A percentile compares a stretch with the other conserved stretches of the same genome.
These are phyloP conservation scores for Adela reaumurella DNA, from an alignment of 2,888 invertebrate species.

Conservation along the genomic window DNA sequence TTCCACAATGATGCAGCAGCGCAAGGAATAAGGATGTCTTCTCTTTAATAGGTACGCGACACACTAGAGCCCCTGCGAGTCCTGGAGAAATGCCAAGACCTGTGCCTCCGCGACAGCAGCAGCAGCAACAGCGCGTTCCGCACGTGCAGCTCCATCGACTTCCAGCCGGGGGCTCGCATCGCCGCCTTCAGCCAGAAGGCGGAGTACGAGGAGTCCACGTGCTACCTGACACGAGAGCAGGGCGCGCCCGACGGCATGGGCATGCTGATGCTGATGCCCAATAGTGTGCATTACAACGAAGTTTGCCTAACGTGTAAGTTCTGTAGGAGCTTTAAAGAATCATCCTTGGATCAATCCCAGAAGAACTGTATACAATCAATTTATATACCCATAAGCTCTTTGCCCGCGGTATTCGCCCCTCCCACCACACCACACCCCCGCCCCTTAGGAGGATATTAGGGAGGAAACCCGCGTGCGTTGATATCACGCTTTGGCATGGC, in stretches of 20 bases:
- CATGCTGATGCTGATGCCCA: conserved; percentile 82
- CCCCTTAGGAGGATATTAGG: too few relatives aligned
- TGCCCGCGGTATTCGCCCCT: too few relatives aligned
- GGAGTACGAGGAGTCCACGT: conserved; percentile 85
- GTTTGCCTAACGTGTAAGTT: conserved; percentile 83
- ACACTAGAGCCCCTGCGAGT: conserved; percentile 83
- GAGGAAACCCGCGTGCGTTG: too few relatives aligned
- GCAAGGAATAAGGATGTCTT: too few relatives aligned
- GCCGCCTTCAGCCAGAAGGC: conserved; percentile 77
- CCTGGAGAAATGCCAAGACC: conserved; percentile 83
- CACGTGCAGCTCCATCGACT: conserved; percentile 85
- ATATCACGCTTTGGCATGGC: too few relatives aligned
- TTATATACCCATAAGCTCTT: too few relatives aligned
- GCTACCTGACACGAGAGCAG: conserved; percentile 81
- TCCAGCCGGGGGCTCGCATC: conserved; percentile 83
- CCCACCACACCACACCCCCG: too few relatives aligned
- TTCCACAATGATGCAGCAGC: too few relatives aligned
- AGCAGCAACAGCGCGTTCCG: conserved; percentile 77
- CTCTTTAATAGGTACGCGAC: conserved; percentile 74
- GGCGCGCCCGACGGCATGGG: conserved; percentile 87
- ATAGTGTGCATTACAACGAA: conserved; percentile 87
- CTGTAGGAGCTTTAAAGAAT: too few relatives aligned
- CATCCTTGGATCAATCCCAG: too few relatives aligned
- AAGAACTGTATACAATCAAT: too few relatives aligned
- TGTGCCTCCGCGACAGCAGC: conserved; percentile 79